These are phyloP conservation scores for Varecia variegata DNA, from an alignment of 2,797 vertebrate genomes.

Conservation along the genomic window DNA sequence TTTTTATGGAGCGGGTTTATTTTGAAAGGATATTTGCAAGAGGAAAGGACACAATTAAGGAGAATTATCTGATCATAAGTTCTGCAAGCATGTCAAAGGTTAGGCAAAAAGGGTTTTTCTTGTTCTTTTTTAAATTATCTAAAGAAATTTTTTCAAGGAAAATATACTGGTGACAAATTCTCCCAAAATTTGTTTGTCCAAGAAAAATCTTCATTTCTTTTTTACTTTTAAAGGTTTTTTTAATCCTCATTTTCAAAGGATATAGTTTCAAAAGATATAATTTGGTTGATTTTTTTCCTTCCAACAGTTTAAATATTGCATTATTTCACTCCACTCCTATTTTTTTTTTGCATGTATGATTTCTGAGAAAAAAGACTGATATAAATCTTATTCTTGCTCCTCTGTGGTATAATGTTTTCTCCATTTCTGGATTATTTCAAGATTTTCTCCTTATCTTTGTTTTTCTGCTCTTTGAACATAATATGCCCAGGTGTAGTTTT, in stretches of 20 bases:
- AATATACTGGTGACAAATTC: background rate
- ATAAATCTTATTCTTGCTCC: background rate
- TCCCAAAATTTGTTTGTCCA: background rate
- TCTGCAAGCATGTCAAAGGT: background rate
- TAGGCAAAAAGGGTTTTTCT: background rate
- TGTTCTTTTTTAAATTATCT: background rate
- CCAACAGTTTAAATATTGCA: background rate
- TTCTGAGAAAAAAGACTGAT: background rate
- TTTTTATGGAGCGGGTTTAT: background rate
- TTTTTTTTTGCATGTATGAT: background rate
- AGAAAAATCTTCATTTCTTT: background rate
- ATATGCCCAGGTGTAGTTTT: background rate
- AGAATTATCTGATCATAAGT: background rate
- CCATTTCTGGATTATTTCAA: background rate
- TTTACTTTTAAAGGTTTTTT: background rate
- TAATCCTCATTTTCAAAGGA: background rate
- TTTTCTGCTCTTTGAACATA: background rate
- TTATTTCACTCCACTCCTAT: background rate
- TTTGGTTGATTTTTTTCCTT: background rate
- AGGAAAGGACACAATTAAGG: background rate
- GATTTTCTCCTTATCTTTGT: background rate
- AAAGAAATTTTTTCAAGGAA: background rate
- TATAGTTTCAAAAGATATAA: background rate
- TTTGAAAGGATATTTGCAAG: background rate
- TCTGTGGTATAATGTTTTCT: background rate